These are phyloP conservation scores for Salvelinus alpinus DNA, from an alignment of 2,113 vertebrate genomes.

Conservation along the genomic window DNA sequence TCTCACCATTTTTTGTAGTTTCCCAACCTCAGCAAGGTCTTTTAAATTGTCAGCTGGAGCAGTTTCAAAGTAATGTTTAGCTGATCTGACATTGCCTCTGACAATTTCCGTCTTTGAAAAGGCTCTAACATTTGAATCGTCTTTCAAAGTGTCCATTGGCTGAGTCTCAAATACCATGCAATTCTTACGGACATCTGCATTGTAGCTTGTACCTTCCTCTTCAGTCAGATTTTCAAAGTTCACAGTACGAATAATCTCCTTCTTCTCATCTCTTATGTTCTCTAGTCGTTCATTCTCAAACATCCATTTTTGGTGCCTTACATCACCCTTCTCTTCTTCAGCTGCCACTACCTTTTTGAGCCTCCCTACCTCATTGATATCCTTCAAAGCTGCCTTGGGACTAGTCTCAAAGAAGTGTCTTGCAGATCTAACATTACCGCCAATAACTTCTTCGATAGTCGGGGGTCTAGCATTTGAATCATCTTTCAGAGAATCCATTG, in stretches of 20 bases:
- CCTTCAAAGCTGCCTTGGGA: slow-evolving; percentile 71
- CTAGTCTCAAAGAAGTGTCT: slow-evolving; percentile 86
- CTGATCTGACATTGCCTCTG: slow-evolving; percentile 82
- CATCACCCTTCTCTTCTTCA: slow-evolving; percentile 83
- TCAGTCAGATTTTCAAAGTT: slow-evolving; percentile 78
- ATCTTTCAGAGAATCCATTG: slow-evolving; percentile 81
- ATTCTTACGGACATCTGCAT: slow-evolving; percentile 74
- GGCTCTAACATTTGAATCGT: slow-evolving; percentile 69
- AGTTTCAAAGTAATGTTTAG: slow-evolving; percentile 88
- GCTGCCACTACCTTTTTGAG: slow-evolving; percentile 70
- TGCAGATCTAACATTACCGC: slow-evolving; percentile 84
- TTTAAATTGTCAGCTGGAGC: slow-evolving; percentile 78
- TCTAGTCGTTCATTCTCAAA: slow-evolving; percentile 86
- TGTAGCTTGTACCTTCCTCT: slow-evolving; percentile 80
- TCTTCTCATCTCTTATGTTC: slow-evolving; percentile 83
- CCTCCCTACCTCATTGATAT: slow-evolving; percentile 74
- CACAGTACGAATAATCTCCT: slow-evolving; percentile 77
- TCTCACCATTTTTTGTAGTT: slow-evolving; percentile 75
- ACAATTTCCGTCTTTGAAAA: slow-evolving; percentile 76
- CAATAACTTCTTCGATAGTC: slow-evolving; percentile 77
- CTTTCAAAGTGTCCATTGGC: slow-evolving; percentile 84
- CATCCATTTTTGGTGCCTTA: slow-evolving; percentile 84
- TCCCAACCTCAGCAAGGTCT: slow-evolving; percentile 81
- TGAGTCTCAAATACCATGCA: slow-evolving; percentile 90
- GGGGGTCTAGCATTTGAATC: slow-evolving; percentile 61